Base-by-base conservation (phyloP, 2,113 vertebrate species). In the Aspiorhynchus laticeps region DNA sequence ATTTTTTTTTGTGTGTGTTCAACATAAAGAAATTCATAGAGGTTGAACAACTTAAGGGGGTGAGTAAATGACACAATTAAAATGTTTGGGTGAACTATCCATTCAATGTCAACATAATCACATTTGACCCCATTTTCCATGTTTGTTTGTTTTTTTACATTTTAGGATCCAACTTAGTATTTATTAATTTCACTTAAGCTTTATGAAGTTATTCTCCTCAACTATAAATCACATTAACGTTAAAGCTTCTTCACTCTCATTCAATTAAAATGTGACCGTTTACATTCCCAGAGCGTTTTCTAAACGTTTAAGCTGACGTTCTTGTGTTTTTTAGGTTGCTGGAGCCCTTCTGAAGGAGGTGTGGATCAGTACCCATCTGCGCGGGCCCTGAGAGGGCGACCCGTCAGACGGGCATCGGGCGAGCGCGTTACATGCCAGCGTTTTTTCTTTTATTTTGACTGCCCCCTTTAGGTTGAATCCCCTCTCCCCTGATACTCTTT, bases 351-450 rank as follows among this genome's bases (percentile, higher is more conserved):
- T 19, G n/a, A 74, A 79, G 61, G 67, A 76, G 80, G 88, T 36
- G 46, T 89, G 88, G 88, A 85, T 75, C 67, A 87, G 46, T 73
- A 67, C 53, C 33, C 83, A 46, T 33, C 75, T 74, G 46, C 53
- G 46, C 56, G 76, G 87, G 86, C 88, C 88, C 88, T 85, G 71
- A 78, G 48, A 79, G 88, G 86, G 78, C 69, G 75, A 80, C 75
- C 78, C 53, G 17, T 63, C 79, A 43, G 59, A 41, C n/a, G 80
- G 59, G 59, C 59, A 81, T 81, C 36, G 24, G 15, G 53, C 28
- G 38, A 19, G 59, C 6, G 2, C 36, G 28, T 86, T 86, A 63
- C 33, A 82, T 74, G 80, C 51, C 85, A 84, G 63, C 74, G 2
- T 10, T 75, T 85, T 53, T 67, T 67, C 8, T 51, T 31, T 33